Base-by-base conservation (phyloP, 2,888 invertebrate species). In the Fragum whitleyi region DNA sequence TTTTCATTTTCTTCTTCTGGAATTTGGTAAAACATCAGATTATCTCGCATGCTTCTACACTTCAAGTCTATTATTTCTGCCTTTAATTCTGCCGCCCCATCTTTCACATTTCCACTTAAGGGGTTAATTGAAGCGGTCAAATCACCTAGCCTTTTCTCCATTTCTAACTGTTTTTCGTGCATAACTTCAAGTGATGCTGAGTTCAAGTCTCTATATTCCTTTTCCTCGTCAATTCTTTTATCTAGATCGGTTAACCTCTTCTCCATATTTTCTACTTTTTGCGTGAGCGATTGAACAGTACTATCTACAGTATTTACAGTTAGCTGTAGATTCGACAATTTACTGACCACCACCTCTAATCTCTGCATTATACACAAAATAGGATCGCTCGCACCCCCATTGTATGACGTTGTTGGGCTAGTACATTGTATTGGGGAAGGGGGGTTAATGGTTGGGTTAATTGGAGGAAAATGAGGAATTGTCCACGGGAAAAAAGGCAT, bases 31-130 rank as follows among this genome's bases (percentile, higher is more conserved):
- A 83, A 83, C 39, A 79, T 42, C 2, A 83, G 29, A 51, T 76
- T 82, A 29, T 77, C 70, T 19, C 73, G 28, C 83, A 78, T 83
- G 16, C 72, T 72, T 14, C 77, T 51, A 36, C 57, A 57, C 26
- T 57, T 57, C n/a, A 57, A 57, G n/a, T 57, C 26, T 23, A 72
- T 53, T 28, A 83, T 36, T n/a, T 80, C 83, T 16, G 77, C 5
- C 14, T 77, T 23, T 36, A 77, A 39, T 7, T 79, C 73, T 23
- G 23, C 72, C 21, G 73, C 11, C 29, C n/a, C n/a, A n/a, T n/a
- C n/a, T 65, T 57, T 47, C 29, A 47, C 53, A 28, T 68, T 53
- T 42, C 23, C 21, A n/a, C 53, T n/a, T 14, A 11, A 11, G 7
- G n/a, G 53, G 21, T 11, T 53, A 21, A 5, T 53, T 53, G 39